Evolutionary conservation across 1,140 invertebrate species (phyloP).

Genomic region (Xylocopa sonorina): DNA sequence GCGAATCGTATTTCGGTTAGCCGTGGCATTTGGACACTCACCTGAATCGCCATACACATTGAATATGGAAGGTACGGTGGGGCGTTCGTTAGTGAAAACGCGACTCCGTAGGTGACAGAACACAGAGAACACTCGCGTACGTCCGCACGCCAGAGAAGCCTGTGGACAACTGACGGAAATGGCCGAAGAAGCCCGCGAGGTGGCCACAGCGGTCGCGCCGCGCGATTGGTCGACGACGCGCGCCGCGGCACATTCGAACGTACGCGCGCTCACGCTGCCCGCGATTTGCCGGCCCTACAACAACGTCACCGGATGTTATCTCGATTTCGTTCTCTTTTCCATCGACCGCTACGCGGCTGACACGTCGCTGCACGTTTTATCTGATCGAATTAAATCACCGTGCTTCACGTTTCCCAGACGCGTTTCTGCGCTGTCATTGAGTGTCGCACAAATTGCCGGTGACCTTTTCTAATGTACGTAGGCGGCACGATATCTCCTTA

Average conservation of each 20-base stretch:
- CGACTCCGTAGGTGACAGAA: conserved; percentile 71
- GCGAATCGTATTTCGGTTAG: too few species aligned
- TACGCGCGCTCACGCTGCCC: too few species aligned
- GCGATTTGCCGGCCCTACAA: not conserved
- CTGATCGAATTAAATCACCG: not conserved
- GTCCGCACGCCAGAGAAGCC: conserved; percentile 68
- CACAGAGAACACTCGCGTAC: conserved; percentile 63
- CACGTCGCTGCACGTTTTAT: not conserved
- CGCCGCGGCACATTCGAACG: conserved; percentile 21
- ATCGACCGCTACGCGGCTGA: not conserved
- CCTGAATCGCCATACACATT: conserved; percentile 86
- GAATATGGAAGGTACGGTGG: conserved; percentile 83
- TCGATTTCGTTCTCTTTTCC: not conserved
- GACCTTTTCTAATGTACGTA: not conserved
- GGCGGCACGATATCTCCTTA: not conserved
- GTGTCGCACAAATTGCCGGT: not conserved
- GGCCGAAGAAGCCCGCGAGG: conserved; percentile 47
- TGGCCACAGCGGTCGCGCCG: not conserved
- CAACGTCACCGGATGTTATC: not conserved
- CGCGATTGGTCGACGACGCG: not conserved
- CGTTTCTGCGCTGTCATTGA: too few species aligned
- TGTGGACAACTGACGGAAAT: conserved; percentile 72
- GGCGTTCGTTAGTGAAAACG: conserved; percentile 78
- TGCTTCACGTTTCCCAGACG: not conserved
- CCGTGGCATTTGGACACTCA: conserved; percentile 70